These are phyloP conservation scores for Apogon talboti DNA, from an alignment of 2,797 vertebrate species.

Conservation along the genomic window DNA sequence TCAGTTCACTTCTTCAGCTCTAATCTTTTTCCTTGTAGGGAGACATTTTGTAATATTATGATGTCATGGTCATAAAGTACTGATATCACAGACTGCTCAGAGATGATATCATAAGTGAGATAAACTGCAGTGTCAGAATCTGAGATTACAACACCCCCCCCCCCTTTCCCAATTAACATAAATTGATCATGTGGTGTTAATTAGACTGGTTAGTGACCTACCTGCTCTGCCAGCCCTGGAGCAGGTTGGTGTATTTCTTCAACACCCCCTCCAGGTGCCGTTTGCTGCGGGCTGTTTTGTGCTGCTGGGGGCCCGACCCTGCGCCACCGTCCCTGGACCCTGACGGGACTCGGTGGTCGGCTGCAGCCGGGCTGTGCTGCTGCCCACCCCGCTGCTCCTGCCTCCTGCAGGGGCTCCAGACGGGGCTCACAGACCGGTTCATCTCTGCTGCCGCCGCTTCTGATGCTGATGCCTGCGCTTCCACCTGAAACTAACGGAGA, in stretches of 20 bases:
- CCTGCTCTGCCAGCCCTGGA: constrained; percentile 96
- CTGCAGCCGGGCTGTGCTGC: constrained; percentile 38
- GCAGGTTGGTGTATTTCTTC: constrained; percentile 94
- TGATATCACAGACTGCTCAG: too few relatives aligned
- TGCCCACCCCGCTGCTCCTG: constrained; percentile 47
- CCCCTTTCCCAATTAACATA: too few relatives aligned
- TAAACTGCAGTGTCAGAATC: too few relatives aligned
- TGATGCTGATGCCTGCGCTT: background rate
- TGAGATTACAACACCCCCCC: too few relatives aligned
- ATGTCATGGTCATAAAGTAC: too few relatives aligned
- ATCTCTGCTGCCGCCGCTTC: constrained; percentile 31
- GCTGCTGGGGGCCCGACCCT: constrained; percentile 9
- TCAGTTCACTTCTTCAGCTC: too few relatives aligned
- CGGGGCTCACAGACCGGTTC: constrained; percentile 59
- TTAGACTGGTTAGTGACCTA: constrained; percentile 51
- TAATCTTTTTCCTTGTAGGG: too few relatives aligned
- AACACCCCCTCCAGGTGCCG: constrained; percentile 89
- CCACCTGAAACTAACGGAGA: background rate
- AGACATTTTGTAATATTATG: too few relatives aligned
- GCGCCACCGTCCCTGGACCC: constrained; percentile 40
- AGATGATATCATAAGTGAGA: too few relatives aligned
- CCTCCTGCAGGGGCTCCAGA: constrained; percentile 34
- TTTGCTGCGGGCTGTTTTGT: constrained; percentile 61
- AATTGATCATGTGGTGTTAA: background rate
- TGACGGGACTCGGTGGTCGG: constrained; percentile 15